phyloP scores from a whole-genome alignment of 23 tunicate genomes.

The Halocynthia roretzi region DNA sequence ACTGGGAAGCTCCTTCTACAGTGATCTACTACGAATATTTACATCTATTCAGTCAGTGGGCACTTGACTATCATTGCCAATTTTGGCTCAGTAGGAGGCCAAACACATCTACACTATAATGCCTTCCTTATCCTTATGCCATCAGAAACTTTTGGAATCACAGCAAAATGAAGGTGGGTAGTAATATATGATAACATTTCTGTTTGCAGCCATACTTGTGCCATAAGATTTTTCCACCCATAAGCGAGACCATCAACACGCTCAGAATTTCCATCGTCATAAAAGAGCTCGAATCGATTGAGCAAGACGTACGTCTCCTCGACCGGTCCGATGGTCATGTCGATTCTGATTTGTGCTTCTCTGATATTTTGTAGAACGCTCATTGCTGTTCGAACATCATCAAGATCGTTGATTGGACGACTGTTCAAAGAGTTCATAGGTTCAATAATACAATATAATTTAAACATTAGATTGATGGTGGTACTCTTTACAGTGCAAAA shows the following conservation, averaged over 20 bases:
- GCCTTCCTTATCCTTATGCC: too few species aligned
- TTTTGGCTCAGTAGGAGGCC: too few species aligned
- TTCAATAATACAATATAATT: too few species aligned
- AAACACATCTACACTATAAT: too few species aligned
- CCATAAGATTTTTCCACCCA: slow-evolving; percentile 67
- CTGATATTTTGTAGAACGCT: slow-evolving; percentile 64
- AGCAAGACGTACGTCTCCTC: slow-evolving; percentile 73
- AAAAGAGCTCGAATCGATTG: slow-evolving; percentile 66
- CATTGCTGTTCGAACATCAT: slow-evolving; percentile 82
- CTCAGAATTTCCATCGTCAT: slow-evolving; percentile 80
- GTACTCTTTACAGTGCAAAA: too few species aligned
- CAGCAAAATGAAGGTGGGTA: background rate
- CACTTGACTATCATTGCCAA: too few species aligned
- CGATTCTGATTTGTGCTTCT: slow-evolving; percentile 72
- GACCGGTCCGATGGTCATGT: slow-evolving; percentile 83
- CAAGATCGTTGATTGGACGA: slow-evolving; percentile 80
- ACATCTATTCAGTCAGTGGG: too few species aligned
- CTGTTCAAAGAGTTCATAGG: too few species aligned
- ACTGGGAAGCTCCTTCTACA: too few species aligned
- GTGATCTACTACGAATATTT: too few species aligned
- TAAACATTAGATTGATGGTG: too few species aligned
- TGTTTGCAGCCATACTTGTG: slow-evolving; percentile 36
- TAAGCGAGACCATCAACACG: slow-evolving; percentile 82
- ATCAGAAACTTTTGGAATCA: too few species aligned
- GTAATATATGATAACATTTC: background rate